Conservation (phyloP, 1,140 invertebrate species). For the Lordiphosa stackelbergi region DNA sequence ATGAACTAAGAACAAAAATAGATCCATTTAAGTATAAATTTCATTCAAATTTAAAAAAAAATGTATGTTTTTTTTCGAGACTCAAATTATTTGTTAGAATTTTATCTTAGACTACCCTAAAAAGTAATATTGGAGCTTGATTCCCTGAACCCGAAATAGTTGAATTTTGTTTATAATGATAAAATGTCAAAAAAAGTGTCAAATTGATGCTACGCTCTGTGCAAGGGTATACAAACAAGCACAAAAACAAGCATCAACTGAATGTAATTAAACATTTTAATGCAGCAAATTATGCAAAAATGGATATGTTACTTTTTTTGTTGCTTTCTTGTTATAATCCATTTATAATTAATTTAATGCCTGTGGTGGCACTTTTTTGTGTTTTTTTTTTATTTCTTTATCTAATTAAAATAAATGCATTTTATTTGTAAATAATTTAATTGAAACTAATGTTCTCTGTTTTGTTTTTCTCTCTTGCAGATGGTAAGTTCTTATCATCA, state of each 20-base stretch:
- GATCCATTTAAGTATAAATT: too few species aligned
- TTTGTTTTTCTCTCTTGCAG: constrained; percentile 45
- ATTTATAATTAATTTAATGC: constrained; percentile 38
- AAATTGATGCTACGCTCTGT: too few species aligned
- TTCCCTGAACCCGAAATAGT: too few species aligned
- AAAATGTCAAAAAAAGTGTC: too few species aligned
- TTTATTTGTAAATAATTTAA: constrained; percentile 16
- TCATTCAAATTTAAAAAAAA: too few species aligned
- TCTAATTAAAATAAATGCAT: constrained; percentile 38
- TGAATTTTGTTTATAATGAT: too few species aligned
- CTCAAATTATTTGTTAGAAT: too few species aligned
- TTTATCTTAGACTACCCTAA: too few species aligned
- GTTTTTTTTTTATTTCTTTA: too few species aligned
- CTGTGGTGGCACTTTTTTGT: constrained; percentile 9
- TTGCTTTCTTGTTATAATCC: constrained; percentile 5
- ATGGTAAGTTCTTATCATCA: constrained; percentile 78
- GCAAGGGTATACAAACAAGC: background rate
- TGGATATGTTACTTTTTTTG: constrained; percentile 22
- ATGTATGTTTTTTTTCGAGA: too few species aligned
- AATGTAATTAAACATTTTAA: constrained; percentile 13
- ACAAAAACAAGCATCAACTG: background rate
- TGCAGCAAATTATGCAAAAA: constrained; percentile 33
- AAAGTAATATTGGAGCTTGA: too few species aligned
- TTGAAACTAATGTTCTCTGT: constrained; percentile 17
- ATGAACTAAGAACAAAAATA: too few species aligned